phyloP scores from a whole-genome alignment of 2,888 invertebrate species.

The Limnephilus rhombicus region DNA sequence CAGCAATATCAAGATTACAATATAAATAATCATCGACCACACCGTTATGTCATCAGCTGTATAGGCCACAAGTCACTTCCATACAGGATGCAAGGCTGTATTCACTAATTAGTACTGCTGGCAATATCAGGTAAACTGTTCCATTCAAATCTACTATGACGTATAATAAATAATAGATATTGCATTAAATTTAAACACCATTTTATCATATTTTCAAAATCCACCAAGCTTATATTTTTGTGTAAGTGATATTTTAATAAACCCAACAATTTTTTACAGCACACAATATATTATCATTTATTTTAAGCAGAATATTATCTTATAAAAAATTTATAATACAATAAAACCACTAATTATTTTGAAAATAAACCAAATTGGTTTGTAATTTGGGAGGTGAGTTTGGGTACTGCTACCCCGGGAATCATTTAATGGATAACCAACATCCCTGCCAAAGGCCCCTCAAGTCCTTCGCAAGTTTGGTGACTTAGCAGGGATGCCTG shows the following conservation, averaged over 20 bases:
- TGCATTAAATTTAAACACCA: background rate
- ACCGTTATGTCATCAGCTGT: slow-evolving; percentile 22
- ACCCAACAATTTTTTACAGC: background rate
- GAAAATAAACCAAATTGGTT: background rate
- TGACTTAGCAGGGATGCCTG: too few relatives aligned
- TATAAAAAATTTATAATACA: background rate
- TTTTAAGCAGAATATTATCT: background rate
- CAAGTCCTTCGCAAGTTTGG: too few relatives aligned
- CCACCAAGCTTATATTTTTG: background rate
- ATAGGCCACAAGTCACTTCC: slow-evolving; percentile 28
- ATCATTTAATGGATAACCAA: too few relatives aligned
- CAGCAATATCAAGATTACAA: slow-evolving; percentile 31
- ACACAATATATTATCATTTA: background rate
- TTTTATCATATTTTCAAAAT: background rate
- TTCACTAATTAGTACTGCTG: background rate
- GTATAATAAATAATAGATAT: background rate
- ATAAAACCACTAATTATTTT: background rate
- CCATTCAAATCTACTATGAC: background rate
- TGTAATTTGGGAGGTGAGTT: too few relatives aligned
- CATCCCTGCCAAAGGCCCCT: too few relatives aligned
- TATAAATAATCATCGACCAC: background rate
- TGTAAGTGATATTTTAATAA: background rate
- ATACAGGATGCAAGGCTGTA: background rate
- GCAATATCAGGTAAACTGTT: background rate
- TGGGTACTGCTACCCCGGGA: too few relatives aligned